Base-by-base conservation (phyloP, 1,140 invertebrate species). In the Manduca sexta region DNA sequence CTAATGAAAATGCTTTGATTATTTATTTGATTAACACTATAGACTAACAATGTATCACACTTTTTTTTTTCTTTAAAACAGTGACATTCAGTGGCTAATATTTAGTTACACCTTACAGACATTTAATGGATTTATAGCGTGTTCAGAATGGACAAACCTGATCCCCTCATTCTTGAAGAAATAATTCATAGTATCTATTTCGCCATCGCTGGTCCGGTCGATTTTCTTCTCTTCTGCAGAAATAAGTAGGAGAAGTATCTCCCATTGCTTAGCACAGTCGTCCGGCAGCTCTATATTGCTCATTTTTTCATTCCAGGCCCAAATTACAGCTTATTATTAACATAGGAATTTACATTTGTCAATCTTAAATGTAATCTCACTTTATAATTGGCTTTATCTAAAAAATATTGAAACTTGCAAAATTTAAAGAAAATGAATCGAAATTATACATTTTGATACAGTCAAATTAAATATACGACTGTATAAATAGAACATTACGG, bases 181-280 rank as follows among this genome's bases (percentile, higher is more conserved):
- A 56, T 84, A 82, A 43, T 52, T 74, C 67, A 82, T 74, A 2
- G 76, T 78, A 14, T 82, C 81, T 3, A 81, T 63, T 60, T 82
- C 76, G 43, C 46, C 67, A 40, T 82, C 74, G 26, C 44, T 64
- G 10, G 73, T 74, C 13, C 76, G 59, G 63, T 81, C 70, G 46
- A 74, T 81, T 56, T 79, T 82, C 52, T 81, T 84, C 48, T 82
- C 81, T 49, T 84, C 81, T 15, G 76, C 71, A 13, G 78, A 75
- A 33, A 84, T 56, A 18, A 84, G 58, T 26, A 82, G 62, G 30
- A 80, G 58, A 34, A 84, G 53, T 16, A 84, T 69, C 45, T 82
- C 78, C 81, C 80, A 84, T 53, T 82, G 78, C 48, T 75, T 76
- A 1, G 73, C 63, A 49, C 73, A 78, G 50, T 84, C 76, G 14